Evolutionary conservation across 2,888 invertebrate species (phyloP).

Genomic region (Torymus texanus): DNA sequence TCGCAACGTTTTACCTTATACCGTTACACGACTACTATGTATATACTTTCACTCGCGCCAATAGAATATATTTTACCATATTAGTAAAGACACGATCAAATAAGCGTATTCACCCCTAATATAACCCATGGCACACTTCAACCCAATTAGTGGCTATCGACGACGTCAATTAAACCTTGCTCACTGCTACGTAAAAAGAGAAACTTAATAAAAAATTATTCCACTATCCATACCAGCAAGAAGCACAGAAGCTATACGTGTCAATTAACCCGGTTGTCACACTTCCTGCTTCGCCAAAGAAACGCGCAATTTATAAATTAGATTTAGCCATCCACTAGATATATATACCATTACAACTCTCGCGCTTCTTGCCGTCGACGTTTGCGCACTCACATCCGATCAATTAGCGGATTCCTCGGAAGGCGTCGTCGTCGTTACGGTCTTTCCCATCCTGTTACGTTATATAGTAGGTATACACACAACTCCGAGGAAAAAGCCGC

Average conservation of each 20-base stretch:
- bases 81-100: too few species aligned
- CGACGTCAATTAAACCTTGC: too few species aligned
- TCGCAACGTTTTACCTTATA: neutral
- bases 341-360: too few species aligned
- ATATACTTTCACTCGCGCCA: slow-evolving; percentile 7
- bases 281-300: slow-evolving; percentile 28
- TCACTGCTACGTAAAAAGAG: too few species aligned
- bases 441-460: too few species aligned
- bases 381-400: slow-evolving; percentile 30
- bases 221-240: neutral
- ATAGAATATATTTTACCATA: too few species aligned
- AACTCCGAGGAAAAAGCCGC: slow-evolving; percentile 26
- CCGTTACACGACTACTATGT: neutral
- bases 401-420: slow-evolving; percentile 56
- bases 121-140: too few species aligned
- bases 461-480: too few species aligned
- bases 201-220: too few species aligned
- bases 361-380: slow-evolving; percentile 17
- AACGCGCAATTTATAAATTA: slow-evolving; percentile 47
- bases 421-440: slow-evolving; percentile 39
- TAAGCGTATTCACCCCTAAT: too few species aligned
- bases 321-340: slow-evolving; percentile 37
- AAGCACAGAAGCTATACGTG: slow-evolving; percentile 10
- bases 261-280: slow-evolving; percentile 36
- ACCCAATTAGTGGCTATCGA: too few species aligned